Conservation (phyloP, 1,140 invertebrate genomes). For the Lepidurus apus region DNA sequence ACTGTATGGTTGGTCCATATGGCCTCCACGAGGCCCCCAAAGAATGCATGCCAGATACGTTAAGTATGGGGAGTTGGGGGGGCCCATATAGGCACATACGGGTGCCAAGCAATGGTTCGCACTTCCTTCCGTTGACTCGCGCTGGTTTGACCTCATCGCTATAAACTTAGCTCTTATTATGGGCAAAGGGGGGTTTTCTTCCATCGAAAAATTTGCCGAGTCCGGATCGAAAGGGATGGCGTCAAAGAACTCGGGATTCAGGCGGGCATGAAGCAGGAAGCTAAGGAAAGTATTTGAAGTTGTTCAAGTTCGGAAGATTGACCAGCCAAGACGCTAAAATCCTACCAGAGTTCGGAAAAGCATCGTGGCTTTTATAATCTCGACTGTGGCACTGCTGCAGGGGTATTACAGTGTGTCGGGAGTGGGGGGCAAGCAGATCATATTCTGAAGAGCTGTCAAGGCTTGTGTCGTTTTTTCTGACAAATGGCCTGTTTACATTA, state of each 20-base stretch:
- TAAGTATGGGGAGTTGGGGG: background rate
- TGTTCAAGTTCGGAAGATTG: background rate
- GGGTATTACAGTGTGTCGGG: background rate
- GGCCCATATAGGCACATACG: background rate
- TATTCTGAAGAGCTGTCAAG: conserved; percentile 4
- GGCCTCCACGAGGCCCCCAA: background rate
- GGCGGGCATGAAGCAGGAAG: background rate
- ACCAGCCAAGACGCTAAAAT: background rate
- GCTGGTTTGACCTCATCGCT: conserved; percentile 13
- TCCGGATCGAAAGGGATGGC: background rate
- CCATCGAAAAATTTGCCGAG: conserved; percentile 12
- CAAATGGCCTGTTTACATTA: conserved; percentile 19
- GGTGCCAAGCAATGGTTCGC: conserved; percentile 20
- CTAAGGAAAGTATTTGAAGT: background rate
- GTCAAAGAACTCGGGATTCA: background rate
- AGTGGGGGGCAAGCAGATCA: background rate
- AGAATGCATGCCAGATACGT: background rate
- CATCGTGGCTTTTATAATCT: background rate
- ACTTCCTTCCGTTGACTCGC: conserved; percentile 6
- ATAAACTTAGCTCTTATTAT: conserved; percentile 10
- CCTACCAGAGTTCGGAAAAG: background rate
- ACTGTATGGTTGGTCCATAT: conserved; percentile 17
- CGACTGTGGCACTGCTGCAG: background rate
- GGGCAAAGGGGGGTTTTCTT: background rate
- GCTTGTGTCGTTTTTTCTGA: conserved; percentile 1